A percentile compares a stretch with the other conserved stretches of the same genome.
Evolutionary conservation across 2,888 invertebrate species (phyloP).

Genomic region (Agrochola lota): DNA sequence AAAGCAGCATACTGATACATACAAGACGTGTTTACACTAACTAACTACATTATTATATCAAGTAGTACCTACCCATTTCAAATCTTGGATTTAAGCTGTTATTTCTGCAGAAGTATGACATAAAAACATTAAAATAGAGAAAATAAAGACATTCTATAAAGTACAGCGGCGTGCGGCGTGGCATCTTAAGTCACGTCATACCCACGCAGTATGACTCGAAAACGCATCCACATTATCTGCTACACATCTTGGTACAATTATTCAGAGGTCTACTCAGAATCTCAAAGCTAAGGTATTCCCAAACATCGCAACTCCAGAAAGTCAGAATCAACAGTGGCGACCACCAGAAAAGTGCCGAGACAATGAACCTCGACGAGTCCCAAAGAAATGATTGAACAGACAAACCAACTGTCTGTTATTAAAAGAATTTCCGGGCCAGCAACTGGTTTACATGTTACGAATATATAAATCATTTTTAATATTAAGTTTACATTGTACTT

Average conservation of each 20-base stretch:
- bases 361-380: background rate
- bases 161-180: background rate
- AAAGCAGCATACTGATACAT: background rate
- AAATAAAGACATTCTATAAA: background rate
- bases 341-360: background rate
- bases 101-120: background rate
- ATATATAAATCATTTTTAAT: constrained; percentile 4
- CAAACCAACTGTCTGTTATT: background rate
- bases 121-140: background rate
- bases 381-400: background rate
- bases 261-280: background rate
- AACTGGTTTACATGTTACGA: background rate
- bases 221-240: too few relatives aligned
- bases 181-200: background rate
- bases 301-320: background rate
- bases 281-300: background rate
- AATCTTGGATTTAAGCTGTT: constrained; percentile 7
- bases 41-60: background rate
- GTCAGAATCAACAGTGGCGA: background rate
- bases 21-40: background rate
- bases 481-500: background rate
- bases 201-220: too few relatives aligned
- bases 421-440: constrained; percentile 4
- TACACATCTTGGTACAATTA: background rate
- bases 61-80: constrained; percentile 9